Conservation (phyloP, 1,140 invertebrate species). For the Harpegnathos saltator region DNA sequence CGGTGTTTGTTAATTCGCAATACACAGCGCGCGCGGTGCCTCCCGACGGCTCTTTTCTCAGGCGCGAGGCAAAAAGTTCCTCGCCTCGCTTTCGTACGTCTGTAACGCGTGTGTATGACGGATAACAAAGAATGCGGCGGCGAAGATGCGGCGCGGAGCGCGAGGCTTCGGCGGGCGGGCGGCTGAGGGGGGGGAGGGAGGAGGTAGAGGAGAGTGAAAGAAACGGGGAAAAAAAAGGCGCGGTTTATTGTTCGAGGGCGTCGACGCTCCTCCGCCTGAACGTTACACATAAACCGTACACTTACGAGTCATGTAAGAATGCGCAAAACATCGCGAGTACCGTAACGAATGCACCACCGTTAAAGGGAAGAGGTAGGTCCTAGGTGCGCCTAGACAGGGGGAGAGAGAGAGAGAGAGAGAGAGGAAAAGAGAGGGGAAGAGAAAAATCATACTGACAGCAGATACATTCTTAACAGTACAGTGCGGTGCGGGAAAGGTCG, state of each 20-base stretch:
- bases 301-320: conserved; percentile 68
- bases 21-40: conserved; percentile 5
- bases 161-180: too few species aligned
- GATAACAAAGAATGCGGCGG: conserved; percentile 37
- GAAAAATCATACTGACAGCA: not conserved
- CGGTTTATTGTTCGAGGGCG: conserved; percentile 73
- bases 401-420: not conserved
- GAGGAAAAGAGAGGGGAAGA: conserved; percentile 66
- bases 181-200: conserved; percentile 21
- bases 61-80: conserved; percentile 20
- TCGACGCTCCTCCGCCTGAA: conserved; percentile 50
- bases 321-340: conserved; percentile 60
- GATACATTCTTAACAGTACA: conserved; percentile 17
- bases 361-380: conserved; percentile 60
- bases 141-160: not conserved
- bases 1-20: conserved; percentile 57
- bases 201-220: conserved; percentile 22
- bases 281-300: conserved; percentile 70
- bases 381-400: conserved; percentile 68
- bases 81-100: conserved; percentile 31
- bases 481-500: too few species aligned
- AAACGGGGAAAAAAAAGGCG: conserved; percentile 14
- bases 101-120: conserved; percentile 9
- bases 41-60: conserved; percentile 26
- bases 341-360: conserved; percentile 73